phyloP scores from a whole-genome alignment of 2,888 invertebrate genomes.

The Phania funesta region DNA sequence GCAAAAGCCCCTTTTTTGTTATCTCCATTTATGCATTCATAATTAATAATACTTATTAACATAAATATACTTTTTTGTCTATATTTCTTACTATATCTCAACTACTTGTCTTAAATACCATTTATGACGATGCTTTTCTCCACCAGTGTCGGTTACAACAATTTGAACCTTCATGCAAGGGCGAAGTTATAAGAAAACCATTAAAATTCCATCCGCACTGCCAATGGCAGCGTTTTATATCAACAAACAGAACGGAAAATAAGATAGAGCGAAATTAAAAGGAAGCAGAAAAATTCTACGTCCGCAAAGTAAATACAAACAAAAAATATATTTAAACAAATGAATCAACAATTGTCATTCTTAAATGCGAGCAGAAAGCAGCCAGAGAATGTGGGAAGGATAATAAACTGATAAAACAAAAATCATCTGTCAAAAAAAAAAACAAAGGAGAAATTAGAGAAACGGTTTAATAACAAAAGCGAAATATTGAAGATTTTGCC shows the following conservation, averaged over 20 bases:
- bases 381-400: not conserved
- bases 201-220: slow-evolving; percentile 59
- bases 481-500: too few species aligned
- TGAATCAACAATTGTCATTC: not conserved
- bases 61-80: slow-evolving; percentile 27
- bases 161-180: slow-evolving; percentile 9
- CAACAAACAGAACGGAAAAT: slow-evolving; percentile 42
- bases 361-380: not conserved
- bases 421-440: slow-evolving; percentile 10
- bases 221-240: slow-evolving; percentile 43
- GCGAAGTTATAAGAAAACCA: slow-evolving; percentile 56
- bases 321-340: not conserved
- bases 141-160: slow-evolving; percentile 5
- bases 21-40: too few species aligned
- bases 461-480: too few species aligned
- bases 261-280: slow-evolving; percentile 14
- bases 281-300: slow-evolving; percentile 13
- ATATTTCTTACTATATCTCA: not conserved
- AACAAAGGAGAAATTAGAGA: too few species aligned
- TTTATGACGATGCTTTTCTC: not conserved
- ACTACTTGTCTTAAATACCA: too few species aligned
- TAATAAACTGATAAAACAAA: not conserved
- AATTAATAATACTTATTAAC: slow-evolving; percentile 12
- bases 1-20: too few species aligned
- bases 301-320: slow-evolving; percentile 15